phyloP scores from a whole-genome alignment of 2,113 vertebrate species.

The Myrmophylax atrothorax region DNA sequence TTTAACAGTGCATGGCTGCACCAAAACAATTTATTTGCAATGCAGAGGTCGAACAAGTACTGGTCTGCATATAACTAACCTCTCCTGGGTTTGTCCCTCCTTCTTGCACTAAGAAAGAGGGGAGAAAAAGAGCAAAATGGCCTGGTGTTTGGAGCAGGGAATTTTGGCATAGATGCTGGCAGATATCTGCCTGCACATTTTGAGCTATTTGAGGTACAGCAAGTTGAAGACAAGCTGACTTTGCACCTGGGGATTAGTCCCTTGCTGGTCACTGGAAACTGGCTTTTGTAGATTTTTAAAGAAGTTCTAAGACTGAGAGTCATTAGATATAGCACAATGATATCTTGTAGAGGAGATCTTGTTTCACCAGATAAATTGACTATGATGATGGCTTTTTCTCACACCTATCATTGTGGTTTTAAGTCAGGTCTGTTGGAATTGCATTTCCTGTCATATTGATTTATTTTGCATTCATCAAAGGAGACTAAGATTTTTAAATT shows the following conservation, averaged over 20 bases:
- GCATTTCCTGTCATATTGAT: neutral
- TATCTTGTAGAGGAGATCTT: neutral
- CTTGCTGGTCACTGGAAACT: neutral
- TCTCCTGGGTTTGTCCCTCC: neutral
- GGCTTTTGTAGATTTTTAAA: neutral
- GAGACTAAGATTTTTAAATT: neutral
- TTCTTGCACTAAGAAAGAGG: neutral
- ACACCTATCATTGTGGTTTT: neutral
- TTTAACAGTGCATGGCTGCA: neutral
- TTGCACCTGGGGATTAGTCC: neutral
- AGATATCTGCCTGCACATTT: neutral
- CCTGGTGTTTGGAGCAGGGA: neutral
- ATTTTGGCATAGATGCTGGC: neutral
- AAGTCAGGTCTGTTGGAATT: neutral
- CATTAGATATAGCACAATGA: neutral
- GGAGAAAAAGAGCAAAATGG: neutral
- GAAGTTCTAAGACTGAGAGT: neutral
- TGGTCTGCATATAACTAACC: neutral
- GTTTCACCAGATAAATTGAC: neutral
- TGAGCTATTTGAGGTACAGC: neutral
- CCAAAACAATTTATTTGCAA: constrained; percentile 33
- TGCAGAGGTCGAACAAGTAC: neutral
- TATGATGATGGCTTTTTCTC: neutral
- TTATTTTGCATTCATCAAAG: constrained; percentile 17
- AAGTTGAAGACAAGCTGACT: neutral